A percentile compares a stretch with the other conserved stretches of the same genome.
Conservation (phyloP, 2,113 vertebrate genomes). For the Atlantisia rogersi region DNA sequence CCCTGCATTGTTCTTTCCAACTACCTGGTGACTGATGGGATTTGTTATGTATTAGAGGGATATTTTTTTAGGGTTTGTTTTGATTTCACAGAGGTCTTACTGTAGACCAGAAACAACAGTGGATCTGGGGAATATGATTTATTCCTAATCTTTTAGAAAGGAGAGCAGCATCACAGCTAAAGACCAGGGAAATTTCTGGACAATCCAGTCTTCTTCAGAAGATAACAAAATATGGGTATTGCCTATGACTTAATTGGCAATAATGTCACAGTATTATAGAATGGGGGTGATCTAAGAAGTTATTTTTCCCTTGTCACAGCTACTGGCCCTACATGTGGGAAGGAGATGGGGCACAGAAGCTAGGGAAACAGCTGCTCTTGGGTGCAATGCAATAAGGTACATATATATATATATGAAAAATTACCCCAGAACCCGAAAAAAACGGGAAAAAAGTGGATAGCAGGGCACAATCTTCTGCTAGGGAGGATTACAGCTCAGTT, state of each 20-base stretch:
- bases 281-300: accelerated
- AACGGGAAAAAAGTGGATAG: background rate
- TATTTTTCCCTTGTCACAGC: background rate
- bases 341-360: background rate
- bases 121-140: background rate
- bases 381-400: background rate
- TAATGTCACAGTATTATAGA: background rate
- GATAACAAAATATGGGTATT: background rate
- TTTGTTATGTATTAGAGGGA: background rate
- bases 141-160: background rate
- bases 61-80: accelerated
- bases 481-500: background rate
- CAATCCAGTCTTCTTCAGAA: background rate
- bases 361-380: background rate
- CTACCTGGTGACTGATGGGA: background rate
- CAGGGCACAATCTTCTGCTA: background rate
- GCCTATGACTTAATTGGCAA: background rate
- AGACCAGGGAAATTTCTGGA: background rate
- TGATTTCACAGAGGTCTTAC: background rate
- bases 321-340: accelerated
- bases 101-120: background rate
- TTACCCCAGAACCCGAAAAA: background rate
- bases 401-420: background rate
- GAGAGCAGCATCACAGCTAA: background rate
- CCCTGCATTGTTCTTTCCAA: background rate